Percentiles rank a stretch among this genome's conserved stretches.
phyloP scores from a whole-genome alignment of 2,113 vertebrate species.

The Sylvietta virens region DNA sequence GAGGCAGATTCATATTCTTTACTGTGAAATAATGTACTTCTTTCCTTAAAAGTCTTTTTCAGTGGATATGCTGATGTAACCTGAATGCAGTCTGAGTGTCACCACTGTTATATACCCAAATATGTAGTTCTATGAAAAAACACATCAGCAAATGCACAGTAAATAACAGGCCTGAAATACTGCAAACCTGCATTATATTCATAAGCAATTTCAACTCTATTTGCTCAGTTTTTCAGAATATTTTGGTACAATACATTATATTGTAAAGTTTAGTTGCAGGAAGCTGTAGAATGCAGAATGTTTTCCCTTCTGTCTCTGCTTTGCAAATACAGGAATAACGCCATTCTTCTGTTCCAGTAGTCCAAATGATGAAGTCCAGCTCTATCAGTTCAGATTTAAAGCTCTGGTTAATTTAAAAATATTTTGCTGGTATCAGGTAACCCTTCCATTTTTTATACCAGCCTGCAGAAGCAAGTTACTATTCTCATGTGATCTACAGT shows the following conservation, averaged over 20 bases:
- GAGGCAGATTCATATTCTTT: not conserved
- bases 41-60: constrained; percentile 7
- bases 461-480: not conserved
- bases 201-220: constrained; percentile 45
- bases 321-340: not conserved
- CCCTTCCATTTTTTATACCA: not conserved
- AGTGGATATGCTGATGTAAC: constrained; percentile 8
- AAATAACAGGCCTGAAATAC: constrained; percentile 37
- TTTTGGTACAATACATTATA: constrained; percentile 2
- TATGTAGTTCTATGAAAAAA: constrained; percentile 21
- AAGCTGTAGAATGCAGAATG: not conserved
- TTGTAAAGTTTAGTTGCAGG: not conserved
- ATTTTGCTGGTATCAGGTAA: not conserved
- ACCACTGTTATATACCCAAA: not conserved
- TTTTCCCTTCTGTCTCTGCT: not conserved
- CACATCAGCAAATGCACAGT: constrained; percentile 42
- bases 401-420: not conserved
- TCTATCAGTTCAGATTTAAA: not conserved
- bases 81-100: not conserved
- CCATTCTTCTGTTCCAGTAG: not conserved
- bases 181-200: constrained; percentile 19
- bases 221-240: constrained; percentile 30
- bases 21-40: constrained; percentile 18
- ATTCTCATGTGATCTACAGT: not conserved
- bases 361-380: not conserved